Evolutionary conservation across 2,888 invertebrate species (phyloP).

Genomic region (Leptopilina myrica): DNA sequence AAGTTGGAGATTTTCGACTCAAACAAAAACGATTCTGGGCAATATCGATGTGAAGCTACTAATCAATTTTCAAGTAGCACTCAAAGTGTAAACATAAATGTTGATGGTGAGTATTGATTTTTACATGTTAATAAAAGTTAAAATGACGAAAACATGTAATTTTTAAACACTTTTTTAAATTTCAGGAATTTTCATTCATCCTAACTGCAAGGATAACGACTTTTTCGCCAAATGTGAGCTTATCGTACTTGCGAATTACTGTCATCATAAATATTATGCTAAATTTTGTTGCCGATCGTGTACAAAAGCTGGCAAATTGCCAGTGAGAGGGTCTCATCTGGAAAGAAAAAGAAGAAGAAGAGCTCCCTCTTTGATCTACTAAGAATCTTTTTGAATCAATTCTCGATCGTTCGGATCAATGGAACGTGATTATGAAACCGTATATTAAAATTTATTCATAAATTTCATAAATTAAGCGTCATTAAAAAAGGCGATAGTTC

Average conservation of each 20-base stretch:
- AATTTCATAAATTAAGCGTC: not conserved
- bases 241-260: conserved; percentile 90
- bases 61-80: conserved; percentile 85
- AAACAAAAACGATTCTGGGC: conserved; percentile 84
- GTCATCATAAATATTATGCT: conserved; percentile 94
- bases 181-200: conserved; percentile 85
- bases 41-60: conserved; percentile 89
- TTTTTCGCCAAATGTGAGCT: conserved; percentile 93
- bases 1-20: conserved; percentile 84
- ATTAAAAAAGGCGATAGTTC: conserved; percentile 21
- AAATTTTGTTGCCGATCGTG: conserved; percentile 96
- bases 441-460: not conserved
- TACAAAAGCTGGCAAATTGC: conserved; percentile 89
- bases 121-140: too few relatives aligned
- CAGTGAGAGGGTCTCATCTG: conserved; percentile 77
- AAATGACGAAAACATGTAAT: not conserved
- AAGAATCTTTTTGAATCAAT: conserved; percentile 39
- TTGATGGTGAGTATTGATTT: conserved; percentile 82
- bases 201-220: conserved; percentile 90
- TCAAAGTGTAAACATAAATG: conserved; percentile 82
- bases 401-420: conserved; percentile 40
- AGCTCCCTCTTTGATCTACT: conserved; percentile 51
- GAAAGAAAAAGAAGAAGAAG: conserved; percentile 67
- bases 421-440: conserved; percentile 27
- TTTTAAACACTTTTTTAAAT: conserved; percentile 53